Evolutionary conservation across 2,113 vertebrate species (phyloP), one percentile per base, ranked within the genome.

Genomic region (Onychorhynchus coronatus): DNA sequence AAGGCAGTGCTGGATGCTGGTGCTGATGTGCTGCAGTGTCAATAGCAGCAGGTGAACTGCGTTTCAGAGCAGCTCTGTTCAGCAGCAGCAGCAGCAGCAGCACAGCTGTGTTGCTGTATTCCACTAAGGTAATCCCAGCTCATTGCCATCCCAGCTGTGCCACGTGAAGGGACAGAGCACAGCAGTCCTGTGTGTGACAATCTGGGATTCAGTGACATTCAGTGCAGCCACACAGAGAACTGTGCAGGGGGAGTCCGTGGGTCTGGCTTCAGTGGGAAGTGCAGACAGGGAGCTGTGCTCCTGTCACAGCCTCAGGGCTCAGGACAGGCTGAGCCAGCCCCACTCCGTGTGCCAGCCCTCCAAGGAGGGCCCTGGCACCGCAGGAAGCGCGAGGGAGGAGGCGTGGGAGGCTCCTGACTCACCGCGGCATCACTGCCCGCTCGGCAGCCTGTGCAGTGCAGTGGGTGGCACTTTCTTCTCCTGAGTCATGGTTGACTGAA

Each of bases 401-500:
- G 3, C 0, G 91, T n/a, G 91, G 96, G 88, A 65, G 92, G 90
- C 91, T 95, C 85, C 91, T 96, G 95, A 96, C 59, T 96, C 96
- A 96, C 85, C 1, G 0, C 0, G 1, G 53, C 90, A 71, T 65
- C 71, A 18, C 77, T 82, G 91, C 66, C 93, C 47, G 39, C 83
- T 91, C 86, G 2, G 6, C 0, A 8, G 75, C 93, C 90, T 5
- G 61, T 53, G 73, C 79, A 2, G 53, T 37, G 63, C 92, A 15
- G 96, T 90, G 95, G 93, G 92, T 96, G 93, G 91, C 88, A 76
- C 78, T 90, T 76, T 44, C 66, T 87, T 37, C 62, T 91, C 96
- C 85, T 96, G 95, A 97, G 88, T 95, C 92, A 95, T 8, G 85
- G 71, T 1, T 93, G 67, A 73, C 63, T 96, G 88, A 70, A 78